Conservation (phyloP, 2,113 vertebrate species). For the Cranoglanis bouderius region DNA sequence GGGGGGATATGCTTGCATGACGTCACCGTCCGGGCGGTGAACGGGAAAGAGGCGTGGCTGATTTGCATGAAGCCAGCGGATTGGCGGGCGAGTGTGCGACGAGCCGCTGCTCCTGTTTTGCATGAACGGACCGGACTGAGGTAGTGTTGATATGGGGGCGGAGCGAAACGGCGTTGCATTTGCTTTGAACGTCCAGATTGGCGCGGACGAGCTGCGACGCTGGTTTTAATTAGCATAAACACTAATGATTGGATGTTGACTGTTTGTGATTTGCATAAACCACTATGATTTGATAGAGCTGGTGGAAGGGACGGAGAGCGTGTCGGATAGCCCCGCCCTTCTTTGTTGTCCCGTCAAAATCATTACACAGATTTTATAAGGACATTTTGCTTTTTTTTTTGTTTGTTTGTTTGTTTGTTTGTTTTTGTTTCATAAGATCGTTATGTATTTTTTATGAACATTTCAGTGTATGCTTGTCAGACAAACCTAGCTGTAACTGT, state of each 20-base stretch:
- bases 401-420: neutral
- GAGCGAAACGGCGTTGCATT: slow-evolving; percentile 67
- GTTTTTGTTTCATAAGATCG: neutral
- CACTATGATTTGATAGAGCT: slow-evolving; percentile 9
- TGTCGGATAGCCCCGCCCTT: slow-evolving; percentile 47
- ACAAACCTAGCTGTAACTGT: neutral
- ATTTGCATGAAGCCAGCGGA: slow-evolving; percentile 68
- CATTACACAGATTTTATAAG: slow-evolving; percentile 42
- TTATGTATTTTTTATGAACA: neutral
- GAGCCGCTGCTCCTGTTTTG: slow-evolving; percentile 35
- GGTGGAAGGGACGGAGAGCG: slow-evolving; percentile 40
- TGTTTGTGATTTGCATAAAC: neutral
- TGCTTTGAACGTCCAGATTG: slow-evolving; percentile 71
- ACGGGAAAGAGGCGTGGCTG: slow-evolving; percentile 75
- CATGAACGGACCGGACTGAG: neutral
- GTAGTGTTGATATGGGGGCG: slow-evolving; percentile 52
- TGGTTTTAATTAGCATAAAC: neutral
- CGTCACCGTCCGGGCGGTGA: slow-evolving; percentile 75
- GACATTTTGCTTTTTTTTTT: neutral
- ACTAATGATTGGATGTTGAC: neutral
- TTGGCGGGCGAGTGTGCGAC: slow-evolving; percentile 64
- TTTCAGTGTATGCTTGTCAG: neutral
- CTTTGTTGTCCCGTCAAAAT: slow-evolving; percentile 81
- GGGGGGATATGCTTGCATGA: slow-evolving; percentile 77
- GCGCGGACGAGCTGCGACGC: slow-evolving; percentile 28